Evolutionary conservation across 2,888 invertebrate species (phyloP), one percentile per base, ranked within the genome.

Genomic region (Xylocampa areola): DNA sequence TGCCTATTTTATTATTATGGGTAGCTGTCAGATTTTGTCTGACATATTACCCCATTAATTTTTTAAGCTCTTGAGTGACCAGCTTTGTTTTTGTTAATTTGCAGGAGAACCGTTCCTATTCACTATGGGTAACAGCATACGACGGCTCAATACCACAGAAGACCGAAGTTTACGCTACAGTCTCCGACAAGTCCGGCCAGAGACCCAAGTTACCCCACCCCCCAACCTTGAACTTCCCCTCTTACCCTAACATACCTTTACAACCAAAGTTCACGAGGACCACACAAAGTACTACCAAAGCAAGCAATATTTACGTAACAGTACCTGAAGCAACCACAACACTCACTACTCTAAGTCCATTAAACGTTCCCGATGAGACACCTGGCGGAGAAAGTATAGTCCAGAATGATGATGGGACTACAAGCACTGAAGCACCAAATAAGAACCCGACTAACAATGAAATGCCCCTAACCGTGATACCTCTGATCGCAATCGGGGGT

Each of bases 401-500:
- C 48, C 51, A 71, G 30, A 77, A 79, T 27, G 78, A 85, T 29
- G 81, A 81, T n/a, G 84, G 81, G 47, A 83, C 80, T 45, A 84
- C 81, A 30, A 86, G 68, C 41, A 73, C 81, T 4, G 79, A 78
- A 30, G 74, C 81, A 7, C 77, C 88, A 47, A 88, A 94, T 27
- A 89, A 94, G 4, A 90, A 91, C 64, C 79, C 91, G 10, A 83
- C 87, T 0, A 84, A 69, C 16, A 91, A 89, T 45, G 95, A 96
- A 67, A 87, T 96, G 36, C 93, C 96, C 33, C 91, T 96, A 65
- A 96, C 97, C 35, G 89, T 97, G 41, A 95, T 97, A 73, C 96
- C 97, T 1, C 91, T 97, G 41, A 93, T 96, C 17, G 96, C 96
- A 7, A 95, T 97, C 40, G 96, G 95, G 73, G 96, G 95, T 2